Conservation (phyloP, 2,113 vertebrate species). For the Lipotes vexillifer region DNA sequence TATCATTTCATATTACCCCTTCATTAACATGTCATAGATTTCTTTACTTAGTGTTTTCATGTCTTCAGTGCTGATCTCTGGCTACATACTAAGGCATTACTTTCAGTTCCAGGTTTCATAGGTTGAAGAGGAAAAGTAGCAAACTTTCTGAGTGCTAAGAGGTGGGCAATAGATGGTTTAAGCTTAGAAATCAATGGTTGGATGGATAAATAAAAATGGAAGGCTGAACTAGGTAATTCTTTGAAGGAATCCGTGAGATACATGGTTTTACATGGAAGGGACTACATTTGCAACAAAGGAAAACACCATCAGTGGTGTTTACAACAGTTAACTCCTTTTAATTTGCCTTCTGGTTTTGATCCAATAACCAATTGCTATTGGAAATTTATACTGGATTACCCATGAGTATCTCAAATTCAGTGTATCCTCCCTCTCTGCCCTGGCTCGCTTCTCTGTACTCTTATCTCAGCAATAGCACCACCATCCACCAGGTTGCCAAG, state of each 20-base stretch:
- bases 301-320: background rate
- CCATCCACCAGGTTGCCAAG: background rate
- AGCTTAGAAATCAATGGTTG: background rate
- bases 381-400: background rate
- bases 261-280: background rate
- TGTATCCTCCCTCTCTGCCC: background rate
- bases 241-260: background rate
- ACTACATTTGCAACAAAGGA: background rate
- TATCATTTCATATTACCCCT: background rate
- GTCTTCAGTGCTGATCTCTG: background rate
- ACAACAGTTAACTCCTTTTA: background rate
- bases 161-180: background rate
- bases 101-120: background rate
- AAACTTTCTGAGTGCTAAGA: background rate
- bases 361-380: background rate
- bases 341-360: background rate
- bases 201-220: background rate
- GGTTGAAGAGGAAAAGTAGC: background rate
- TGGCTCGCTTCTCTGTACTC: background rate
- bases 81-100: background rate
- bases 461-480: background rate
- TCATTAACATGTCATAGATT: background rate
- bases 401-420: background rate
- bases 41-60: background rate
- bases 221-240: background rate